phyloP scores from a whole-genome alignment of 2,113 vertebrate species.

The Glaucidium brasilianum region DNA sequence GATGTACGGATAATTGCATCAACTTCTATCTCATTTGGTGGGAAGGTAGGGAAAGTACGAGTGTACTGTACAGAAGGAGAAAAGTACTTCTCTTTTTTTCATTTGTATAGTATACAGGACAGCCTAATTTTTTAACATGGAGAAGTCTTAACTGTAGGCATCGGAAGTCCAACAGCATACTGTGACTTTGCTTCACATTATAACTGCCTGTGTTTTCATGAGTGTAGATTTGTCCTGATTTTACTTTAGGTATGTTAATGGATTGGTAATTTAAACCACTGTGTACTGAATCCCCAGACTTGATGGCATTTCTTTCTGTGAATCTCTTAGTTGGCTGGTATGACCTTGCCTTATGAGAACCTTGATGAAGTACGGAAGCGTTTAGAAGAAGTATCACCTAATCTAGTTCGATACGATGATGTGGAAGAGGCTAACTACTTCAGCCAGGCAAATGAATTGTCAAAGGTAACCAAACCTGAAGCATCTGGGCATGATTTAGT shows the following conservation, averaged over 20 bases:
- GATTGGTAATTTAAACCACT: background rate
- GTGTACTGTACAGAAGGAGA: background rate
- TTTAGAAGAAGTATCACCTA: conserved; percentile 91
- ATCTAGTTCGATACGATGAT: conserved; percentile 91
- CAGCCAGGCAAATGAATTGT: conserved; percentile 88
- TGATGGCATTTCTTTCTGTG: background rate
- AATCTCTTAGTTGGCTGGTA: conserved; percentile 83
- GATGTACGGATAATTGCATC: background rate
- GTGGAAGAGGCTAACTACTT: conserved; percentile 96
- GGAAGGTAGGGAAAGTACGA: background rate
- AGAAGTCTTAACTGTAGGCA: background rate
- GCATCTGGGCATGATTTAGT: background rate
- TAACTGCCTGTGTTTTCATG: background rate
- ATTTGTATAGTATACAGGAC: background rate
- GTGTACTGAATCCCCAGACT: background rate
- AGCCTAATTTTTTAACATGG: background rate
- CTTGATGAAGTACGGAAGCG: conserved; percentile 85
- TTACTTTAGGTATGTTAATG: background rate
- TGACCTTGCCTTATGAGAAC: conserved; percentile 89
- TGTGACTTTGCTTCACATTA: background rate
- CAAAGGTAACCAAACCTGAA: conserved; percentile 77
- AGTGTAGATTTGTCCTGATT: background rate
- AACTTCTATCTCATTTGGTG: background rate
- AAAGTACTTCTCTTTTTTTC: background rate
- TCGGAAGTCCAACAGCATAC: background rate